These are phyloP conservation scores for Schizothorax lantsangensis DNA, from an alignment of 2,797 vertebrate species.

Conservation along the genomic window DNA sequence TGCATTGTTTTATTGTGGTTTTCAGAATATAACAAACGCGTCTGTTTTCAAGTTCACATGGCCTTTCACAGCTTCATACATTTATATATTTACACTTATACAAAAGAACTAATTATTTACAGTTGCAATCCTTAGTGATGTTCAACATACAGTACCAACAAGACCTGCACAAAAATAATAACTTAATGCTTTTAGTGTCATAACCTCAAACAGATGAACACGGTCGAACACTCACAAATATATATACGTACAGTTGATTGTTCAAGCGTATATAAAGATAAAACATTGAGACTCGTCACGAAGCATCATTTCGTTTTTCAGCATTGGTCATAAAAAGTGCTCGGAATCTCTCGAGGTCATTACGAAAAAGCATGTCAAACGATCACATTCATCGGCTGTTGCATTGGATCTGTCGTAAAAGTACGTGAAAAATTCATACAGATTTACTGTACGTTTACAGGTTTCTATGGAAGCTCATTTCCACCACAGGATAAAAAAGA, in stretches of 20 bases:
- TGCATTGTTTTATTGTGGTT: conserved; percentile 52
- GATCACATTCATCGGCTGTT: conserved; percentile 32
- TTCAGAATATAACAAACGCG: conserved; percentile 43
- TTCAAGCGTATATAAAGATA: conserved; percentile 67
- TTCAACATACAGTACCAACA: conserved; percentile 65
- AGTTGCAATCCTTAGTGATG: conserved; percentile 62
- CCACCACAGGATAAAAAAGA: neutral
- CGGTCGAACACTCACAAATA: conserved; percentile 56
- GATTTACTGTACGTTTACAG: conserved; percentile 21
- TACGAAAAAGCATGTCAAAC: conserved; percentile 37
- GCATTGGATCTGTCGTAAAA: conserved; percentile 28
- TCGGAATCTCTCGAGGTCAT: conserved; percentile 56
- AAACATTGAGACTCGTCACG: neutral
- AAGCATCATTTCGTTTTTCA: conserved; percentile 40
- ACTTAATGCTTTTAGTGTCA: conserved; percentile 66
- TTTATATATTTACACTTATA: conserved; percentile 61
- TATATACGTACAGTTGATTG: conserved; percentile 66
- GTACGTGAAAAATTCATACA: neutral
- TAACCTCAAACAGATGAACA: conserved; percentile 57
- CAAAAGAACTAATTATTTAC: conserved; percentile 68
- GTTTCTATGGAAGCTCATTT: neutral
- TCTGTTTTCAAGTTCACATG: conserved; percentile 75
- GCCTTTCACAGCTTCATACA: conserved; percentile 65
- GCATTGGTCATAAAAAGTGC: conserved; percentile 66
- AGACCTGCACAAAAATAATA: conserved; percentile 58